Percentiles rank a stretch among this genome's conserved stretches.
Conservation (phyloP, 2,113 vertebrate species). For the Pseudorectes ferrugineus region DNA sequence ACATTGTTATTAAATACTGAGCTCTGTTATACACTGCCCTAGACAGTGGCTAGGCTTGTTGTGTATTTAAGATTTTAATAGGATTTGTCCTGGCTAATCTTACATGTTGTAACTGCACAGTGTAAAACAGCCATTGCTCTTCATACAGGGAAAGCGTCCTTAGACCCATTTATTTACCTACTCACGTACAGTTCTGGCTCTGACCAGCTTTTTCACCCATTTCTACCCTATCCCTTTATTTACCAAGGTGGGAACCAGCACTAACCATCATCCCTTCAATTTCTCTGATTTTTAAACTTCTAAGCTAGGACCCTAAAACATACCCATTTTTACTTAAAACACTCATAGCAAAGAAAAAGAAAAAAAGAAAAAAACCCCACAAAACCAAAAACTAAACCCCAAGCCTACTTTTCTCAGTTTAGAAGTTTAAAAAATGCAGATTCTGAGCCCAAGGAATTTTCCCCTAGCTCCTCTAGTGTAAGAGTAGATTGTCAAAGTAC, state of each 20-base stretch:
- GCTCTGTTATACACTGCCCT: neutral
- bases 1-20: neutral
- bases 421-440: neutral
- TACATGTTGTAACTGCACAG: neutral
- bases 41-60: neutral
- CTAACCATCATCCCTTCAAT: neutral
- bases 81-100: slow-evolving; percentile 33
- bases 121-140: neutral
- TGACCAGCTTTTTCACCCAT: neutral
- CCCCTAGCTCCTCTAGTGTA: neutral
- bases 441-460: neutral
- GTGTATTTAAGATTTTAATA: slow-evolving; percentile 33
- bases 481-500: neutral
- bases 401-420: neutral
- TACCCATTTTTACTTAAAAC: neutral
- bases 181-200: neutral
- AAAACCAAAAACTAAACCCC: neutral
- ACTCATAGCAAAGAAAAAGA: neutral
- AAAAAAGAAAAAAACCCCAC: too few species aligned
- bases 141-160: neutral
- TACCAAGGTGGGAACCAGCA: neutral
- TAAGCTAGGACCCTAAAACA: neutral
- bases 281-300: neutral
- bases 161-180: neutral
- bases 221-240: neutral